Percentiles rank a stretch among this genome's conserved stretches.
These are phyloP conservation scores for Drosophila elegans DNA, from an alignment of 1,140 invertebrate species.

Conservation along the genomic window DNA sequence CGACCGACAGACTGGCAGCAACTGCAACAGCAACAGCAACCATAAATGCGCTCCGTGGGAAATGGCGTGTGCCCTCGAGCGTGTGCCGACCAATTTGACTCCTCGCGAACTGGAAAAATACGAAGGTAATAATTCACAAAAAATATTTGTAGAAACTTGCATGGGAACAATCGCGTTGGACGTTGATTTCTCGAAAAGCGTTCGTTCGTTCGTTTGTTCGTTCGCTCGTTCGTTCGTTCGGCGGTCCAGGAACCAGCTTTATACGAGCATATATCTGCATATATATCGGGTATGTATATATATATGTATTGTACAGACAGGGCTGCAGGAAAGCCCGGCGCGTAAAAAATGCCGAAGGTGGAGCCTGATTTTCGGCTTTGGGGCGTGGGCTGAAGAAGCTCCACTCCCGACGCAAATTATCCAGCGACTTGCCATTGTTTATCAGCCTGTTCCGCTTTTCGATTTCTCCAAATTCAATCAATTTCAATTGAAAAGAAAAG, in stretches of 20 bases:
- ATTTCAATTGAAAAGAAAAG: neutral
- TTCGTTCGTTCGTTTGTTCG: conserved; percentile 56
- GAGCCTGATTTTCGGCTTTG: conserved; percentile 67
- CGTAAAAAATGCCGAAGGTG: conserved; percentile 59
- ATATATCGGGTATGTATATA: conserved; percentile 20
- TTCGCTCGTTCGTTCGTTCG: conserved; percentile 31
- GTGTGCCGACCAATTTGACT: conserved; percentile 85
- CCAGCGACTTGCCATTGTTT: conserved; percentile 38
- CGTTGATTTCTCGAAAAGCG: conserved; percentile 82
- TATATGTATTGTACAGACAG: conserved; percentile 35
- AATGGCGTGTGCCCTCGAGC: conserved; percentile 85
- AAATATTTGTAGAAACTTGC: conserved; percentile 84
- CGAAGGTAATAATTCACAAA: conserved; percentile 84
- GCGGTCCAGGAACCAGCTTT: conserved; percentile 42
- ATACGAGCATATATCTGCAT: conserved; percentile 11
- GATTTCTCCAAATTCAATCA: neutral
- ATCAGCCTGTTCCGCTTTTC: neutral
- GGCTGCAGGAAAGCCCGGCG: conserved; percentile 54
- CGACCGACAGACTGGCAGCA: conserved; percentile 21
- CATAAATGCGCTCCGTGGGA: conserved; percentile 85
- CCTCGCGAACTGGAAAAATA: conserved; percentile 84
- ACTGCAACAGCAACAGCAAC: conserved; percentile 26
- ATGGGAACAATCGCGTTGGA: conserved; percentile 82
- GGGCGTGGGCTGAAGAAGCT: conserved; percentile 67
- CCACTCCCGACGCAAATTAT: conserved; percentile 48